Conservation (phyloP, 2,888 invertebrate genomes). For the Yponomeuta cagnagella region DNA sequence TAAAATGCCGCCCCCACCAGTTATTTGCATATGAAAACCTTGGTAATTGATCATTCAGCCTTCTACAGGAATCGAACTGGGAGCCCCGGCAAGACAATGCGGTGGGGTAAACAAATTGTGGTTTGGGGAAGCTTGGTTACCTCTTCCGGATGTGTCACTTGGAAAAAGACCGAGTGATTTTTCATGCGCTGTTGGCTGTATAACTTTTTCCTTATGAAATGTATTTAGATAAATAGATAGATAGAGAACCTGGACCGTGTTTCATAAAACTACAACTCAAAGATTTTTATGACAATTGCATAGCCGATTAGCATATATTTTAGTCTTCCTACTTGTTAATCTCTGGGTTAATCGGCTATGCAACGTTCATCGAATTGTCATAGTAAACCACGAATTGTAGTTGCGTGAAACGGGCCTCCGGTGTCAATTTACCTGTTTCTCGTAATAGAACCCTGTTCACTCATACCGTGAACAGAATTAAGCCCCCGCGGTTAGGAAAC, state of each 20-base stretch:
- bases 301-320: too few relatives aligned
- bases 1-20: constrained; percentile 58
- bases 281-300: too few relatives aligned
- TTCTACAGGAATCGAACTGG: constrained; percentile 17
- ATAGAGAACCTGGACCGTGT: too few relatives aligned
- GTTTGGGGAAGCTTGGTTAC: neutral
- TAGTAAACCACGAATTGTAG: too few relatives aligned
- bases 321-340: too few relatives aligned
- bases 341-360: too few relatives aligned
- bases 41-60: constrained; percentile 58
- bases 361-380: too few relatives aligned
- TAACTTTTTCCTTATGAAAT: too few relatives aligned
- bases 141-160: neutral
- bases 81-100: constrained; percentile 15
- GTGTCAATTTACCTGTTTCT: neutral
- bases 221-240: too few relatives aligned
- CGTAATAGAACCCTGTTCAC: neutral
- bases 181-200: too few relatives aligned
- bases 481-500: neutral
- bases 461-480: neutral
- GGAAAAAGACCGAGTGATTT: neutral
- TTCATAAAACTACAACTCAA: too few relatives aligned
- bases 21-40: constrained; percentile 72
- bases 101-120: constrained; percentile 13
- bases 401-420: too few relatives aligned